Base-by-base conservation (phyloP, 2,888 invertebrate genomes). In the Cantharis rufa region DNA sequence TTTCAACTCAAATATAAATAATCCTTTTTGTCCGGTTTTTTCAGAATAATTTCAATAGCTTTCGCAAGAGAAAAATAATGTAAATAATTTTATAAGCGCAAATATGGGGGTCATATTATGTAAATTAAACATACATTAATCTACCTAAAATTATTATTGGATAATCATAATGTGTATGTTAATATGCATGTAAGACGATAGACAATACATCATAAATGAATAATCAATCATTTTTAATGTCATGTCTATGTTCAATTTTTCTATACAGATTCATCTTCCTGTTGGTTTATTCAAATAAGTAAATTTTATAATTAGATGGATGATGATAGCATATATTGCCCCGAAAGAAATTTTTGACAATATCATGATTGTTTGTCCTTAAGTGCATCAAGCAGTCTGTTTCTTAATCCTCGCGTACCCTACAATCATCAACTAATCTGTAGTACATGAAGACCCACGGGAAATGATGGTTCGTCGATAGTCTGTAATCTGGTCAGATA, bases 401-500 rank as follows among this genome's bases (percentile, higher is more conserved):
- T 62, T 66, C 69, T 69, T 69, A 73, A 69, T 62, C 48, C 24
- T 16, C 28, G 18, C 13, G 62, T 32, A 73, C 72, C 76, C 76
- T 74, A 62, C 77, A 77, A 77, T 75, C 77, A 77, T 62, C 69
- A 64, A 69, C 72, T 78, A 78, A 78, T 78, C 78, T 72, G 72
- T 63, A 68, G 61, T 72, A 76, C 72, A 74, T 18, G 74, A 69
- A 27, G 73, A 69, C 76, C 76, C 78, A 24, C 15, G 78, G 78
- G 78, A 78, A 78, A 76, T 76, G 73, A 76, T 76, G 75, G 70
- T 71, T 64, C 71, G 48, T 61, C 76, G 78, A 78, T 78, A 76
- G 78, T 70, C 75, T 78, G 72, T 78, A 78, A 78, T 78, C 78
- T 75, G 69, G 48, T 66, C 76, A 76, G 73, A 78, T 78, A 71